phyloP scores from a whole-genome alignment of 2,113 vertebrate species.

The Pangasianodon gigas region DNA sequence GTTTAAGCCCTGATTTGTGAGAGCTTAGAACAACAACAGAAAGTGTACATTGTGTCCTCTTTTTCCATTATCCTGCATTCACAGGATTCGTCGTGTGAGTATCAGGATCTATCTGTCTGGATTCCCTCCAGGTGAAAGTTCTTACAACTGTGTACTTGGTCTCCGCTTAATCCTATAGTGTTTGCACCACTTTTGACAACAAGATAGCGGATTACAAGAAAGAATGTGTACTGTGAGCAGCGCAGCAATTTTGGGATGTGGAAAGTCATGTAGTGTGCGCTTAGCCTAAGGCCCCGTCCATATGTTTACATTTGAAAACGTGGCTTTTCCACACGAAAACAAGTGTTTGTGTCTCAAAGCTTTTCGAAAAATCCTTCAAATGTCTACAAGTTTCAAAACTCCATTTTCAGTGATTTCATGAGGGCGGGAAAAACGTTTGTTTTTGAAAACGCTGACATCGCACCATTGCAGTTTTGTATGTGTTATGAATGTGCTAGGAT shows the following conservation, averaged over 20 bases:
- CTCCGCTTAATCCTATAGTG: slow-evolving; percentile 10
- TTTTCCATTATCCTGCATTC: neutral
- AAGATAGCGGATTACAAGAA: neutral
- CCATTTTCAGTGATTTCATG: neutral
- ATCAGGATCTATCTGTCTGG: neutral
- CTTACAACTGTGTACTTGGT: neutral
- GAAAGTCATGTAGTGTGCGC: neutral
- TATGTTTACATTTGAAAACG: neutral
- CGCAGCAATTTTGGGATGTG: slow-evolving; percentile 6
- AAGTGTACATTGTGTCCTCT: neutral
- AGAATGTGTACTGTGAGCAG: neutral
- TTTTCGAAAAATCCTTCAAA: neutral
- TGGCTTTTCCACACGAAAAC: too few species aligned
- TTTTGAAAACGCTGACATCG: neutral
- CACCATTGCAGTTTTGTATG: neutral
- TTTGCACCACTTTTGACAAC: slow-evolving; percentile 15
- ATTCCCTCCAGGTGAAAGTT: slow-evolving; percentile 10
- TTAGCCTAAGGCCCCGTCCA: neutral
- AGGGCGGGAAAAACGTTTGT: neutral
- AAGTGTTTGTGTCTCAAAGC: neutral
- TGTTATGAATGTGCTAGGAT: neutral
- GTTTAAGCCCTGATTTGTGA: too few species aligned
- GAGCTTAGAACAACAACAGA: neutral
- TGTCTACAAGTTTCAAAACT: neutral
- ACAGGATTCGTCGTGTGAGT: neutral